These are phyloP conservation scores for Poeciliopsis retropinna DNA, from an alignment of 2,113 vertebrate genomes.

Conservation along the genomic window DNA sequence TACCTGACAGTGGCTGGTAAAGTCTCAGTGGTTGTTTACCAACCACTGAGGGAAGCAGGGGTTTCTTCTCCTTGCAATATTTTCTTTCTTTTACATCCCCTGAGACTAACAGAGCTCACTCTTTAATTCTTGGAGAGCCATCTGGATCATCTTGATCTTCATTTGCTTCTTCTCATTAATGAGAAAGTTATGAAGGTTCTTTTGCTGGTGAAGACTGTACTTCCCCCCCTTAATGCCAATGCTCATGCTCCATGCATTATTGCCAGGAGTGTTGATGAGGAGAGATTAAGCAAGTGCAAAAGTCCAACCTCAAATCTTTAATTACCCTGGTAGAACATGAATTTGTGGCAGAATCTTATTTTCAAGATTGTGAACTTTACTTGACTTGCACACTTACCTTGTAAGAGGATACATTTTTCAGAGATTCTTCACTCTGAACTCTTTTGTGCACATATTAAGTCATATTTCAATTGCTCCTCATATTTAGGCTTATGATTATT, in stretches of 20 bases:
- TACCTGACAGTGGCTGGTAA: conserved; percentile 62
- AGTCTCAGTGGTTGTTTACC: too few relatives aligned
- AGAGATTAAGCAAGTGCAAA: neutral
- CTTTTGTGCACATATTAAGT: neutral
- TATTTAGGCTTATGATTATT: neutral
- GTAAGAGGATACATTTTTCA: neutral
- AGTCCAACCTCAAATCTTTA: neutral
- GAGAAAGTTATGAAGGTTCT: conserved; percentile 45
- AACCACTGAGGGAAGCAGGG: conserved; percentile 51
- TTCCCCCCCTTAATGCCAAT: neutral
- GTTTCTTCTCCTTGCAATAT: neutral
- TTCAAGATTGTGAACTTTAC: neutral
- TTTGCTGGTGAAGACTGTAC: conserved; percentile 20
- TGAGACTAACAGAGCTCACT: neutral
- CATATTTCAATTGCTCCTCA: neutral
- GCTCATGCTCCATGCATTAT: neutral
- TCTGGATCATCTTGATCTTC: conserved; percentile 46
- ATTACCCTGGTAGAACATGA: neutral
- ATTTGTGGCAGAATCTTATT: neutral
- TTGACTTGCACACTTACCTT: neutral
- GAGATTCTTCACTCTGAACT: neutral
- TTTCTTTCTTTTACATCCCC: neutral
- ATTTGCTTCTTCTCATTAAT: conserved; percentile 71
- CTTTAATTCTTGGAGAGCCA: neutral
- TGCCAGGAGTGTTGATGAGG: neutral